These are phyloP conservation scores for Saguinus oedipus DNA, from an alignment of 2,797 vertebrate genomes.

Conservation along the genomic window DNA sequence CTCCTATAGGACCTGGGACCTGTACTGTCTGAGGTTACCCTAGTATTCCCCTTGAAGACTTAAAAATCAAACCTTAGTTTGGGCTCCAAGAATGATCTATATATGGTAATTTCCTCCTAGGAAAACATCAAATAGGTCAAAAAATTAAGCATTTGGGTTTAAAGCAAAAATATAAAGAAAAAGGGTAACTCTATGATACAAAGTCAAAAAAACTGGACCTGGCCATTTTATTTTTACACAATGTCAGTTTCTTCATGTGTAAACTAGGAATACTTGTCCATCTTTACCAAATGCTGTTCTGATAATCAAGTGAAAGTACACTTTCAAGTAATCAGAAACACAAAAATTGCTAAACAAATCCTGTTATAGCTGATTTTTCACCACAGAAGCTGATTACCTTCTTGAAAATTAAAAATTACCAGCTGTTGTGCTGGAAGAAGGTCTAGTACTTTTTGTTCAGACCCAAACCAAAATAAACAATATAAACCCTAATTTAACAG, in stretches of 20 bases:
- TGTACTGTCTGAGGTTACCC: background rate
- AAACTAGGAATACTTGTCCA: background rate
- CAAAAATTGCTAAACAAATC: conserved; percentile 13
- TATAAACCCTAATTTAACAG: conserved; percentile 6
- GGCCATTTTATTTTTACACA: conserved; percentile 9
- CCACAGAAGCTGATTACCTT: background rate
- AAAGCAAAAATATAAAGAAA: conserved; percentile 43
- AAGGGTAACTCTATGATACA: background rate
- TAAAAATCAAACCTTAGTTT: background rate
- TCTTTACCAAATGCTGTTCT: conserved; percentile 30
- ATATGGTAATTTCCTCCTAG: background rate
- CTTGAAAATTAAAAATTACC: conserved; percentile 40
- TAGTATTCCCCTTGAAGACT: background rate
- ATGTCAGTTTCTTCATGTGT: conserved; percentile 30
- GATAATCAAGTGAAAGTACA: conserved; percentile 30
- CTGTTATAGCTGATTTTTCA: conserved; percentile 36
- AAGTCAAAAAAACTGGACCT: background rate
- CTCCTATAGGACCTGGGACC: background rate
- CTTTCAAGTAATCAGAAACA: conserved; percentile 17
- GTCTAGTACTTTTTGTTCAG: background rate
- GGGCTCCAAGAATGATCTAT: background rate
- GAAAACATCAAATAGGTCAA: background rate
- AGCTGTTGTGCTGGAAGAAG: background rate
- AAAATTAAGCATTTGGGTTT: conserved; percentile 28
- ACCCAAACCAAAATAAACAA: conserved; percentile 33